phyloP scores from a whole-genome alignment of 2,888 invertebrate genomes.

The Agriotes lineatus region DNA sequence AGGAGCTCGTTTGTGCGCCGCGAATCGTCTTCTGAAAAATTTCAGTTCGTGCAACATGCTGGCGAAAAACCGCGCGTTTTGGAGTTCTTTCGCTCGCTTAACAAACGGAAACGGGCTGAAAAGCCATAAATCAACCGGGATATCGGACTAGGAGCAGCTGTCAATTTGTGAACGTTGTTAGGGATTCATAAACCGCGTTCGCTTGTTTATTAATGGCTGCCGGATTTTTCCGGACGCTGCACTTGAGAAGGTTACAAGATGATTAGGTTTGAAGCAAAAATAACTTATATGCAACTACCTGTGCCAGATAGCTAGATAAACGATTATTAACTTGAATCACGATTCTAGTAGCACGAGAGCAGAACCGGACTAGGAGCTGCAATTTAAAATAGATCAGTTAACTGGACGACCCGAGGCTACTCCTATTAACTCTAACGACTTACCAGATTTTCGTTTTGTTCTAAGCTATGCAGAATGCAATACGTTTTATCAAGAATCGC shows the following conservation, averaged over 20 bases:
- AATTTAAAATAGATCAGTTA: conserved; percentile 2
- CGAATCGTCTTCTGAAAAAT: no score
- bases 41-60: no score
- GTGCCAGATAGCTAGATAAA: conserved; percentile 45
- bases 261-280: conserved; percentile 48
- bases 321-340: conserved; percentile 48
- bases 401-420: neutral
- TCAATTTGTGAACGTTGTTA: conserved; percentile 37
- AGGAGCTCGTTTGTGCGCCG: no score
- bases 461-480: no score
- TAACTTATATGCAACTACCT: conserved; percentile 46
- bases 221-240: conserved; percentile 36
- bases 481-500: no score
- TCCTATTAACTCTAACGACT: neutral
- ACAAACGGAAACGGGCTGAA: conserved; percentile 30
- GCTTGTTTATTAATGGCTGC: conserved; percentile 38
- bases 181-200: conserved; percentile 37
- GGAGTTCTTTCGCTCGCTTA: neutral
- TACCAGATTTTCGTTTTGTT: no score
- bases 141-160: conserved; percentile 25
- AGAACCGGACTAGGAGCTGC: conserved; percentile 31
- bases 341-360: conserved; percentile 40
- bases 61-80: neutral
- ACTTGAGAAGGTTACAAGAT: conserved; percentile 40
- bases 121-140: conserved; percentile 31